Base-by-base conservation (phyloP, 2,797 vertebrate species). In the Hydrophis major region DNA sequence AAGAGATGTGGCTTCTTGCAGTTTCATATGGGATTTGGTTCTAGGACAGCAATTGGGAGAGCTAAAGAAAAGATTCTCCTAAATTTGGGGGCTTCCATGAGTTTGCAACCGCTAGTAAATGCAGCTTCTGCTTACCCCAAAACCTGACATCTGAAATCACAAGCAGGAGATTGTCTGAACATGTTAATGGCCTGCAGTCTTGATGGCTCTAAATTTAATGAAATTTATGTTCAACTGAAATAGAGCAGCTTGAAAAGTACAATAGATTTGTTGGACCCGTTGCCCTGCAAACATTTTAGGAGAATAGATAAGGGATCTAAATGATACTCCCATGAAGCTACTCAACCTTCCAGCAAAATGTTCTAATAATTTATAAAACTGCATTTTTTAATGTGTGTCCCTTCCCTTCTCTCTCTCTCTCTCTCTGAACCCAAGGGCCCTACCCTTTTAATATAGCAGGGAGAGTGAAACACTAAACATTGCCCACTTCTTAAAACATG, bases 371-470 rank as follows among this genome's bases (percentile, higher is more conserved):
- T 93, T 91, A 89, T 86, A 89, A 69, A 91, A 83, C 42, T 16
- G 37, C 20, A 10, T 11, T 83, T 47, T 20, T 83, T 47, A 83
- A 42, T 4, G 11, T 83, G 37, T 25, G 20, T 83, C 37, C 37
- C 37, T 78, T 78, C 18, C 47, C 20, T 22, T 47, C 53, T 18
- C 55, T 57, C 37, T 37, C 4, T 42, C 16, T 55, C 18, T 25
- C 18, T 57, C 12, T 13, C 42, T 28, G 28, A 37, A 61, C 50
- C 74, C 63, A 89, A 91, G 87, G 87, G 47, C 69, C 78, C 16
- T 89, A 88, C 88, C 60, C 53, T 89, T 93, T 89, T 69, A 93
- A 91, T 89, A 89, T 56, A 69, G n/a, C 32, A 28, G 89, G 56
- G 56, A 66, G 89, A 56, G 13, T 56, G 87, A 63, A 83, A 93